Evolutionary conservation across 2,113 vertebrate genomes (phyloP).

Genomic region (Perca schrenkii): DNA sequence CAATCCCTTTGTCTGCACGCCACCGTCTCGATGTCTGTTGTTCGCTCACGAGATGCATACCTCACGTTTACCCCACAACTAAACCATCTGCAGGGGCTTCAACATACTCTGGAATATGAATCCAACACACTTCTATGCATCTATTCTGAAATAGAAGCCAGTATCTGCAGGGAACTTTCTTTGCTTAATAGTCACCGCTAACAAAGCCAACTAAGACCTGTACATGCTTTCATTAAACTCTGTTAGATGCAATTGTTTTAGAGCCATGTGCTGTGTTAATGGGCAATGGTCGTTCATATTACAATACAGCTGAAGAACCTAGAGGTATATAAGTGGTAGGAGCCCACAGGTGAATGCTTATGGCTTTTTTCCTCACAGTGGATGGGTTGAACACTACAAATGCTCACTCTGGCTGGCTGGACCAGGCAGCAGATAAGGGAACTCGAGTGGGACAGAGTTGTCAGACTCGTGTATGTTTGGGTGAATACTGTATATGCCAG

Average conservation of each 20-base stretch:
- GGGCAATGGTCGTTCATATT: background rate
- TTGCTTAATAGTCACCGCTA: slow-evolving; percentile 1
- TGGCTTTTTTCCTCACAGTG: background rate
- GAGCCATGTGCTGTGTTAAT: background rate
- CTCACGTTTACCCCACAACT: slow-evolving; percentile 13
- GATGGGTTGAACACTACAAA: slow-evolving; percentile 10
- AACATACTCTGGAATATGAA: background rate
- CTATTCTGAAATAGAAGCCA: background rate
- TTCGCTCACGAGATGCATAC: slow-evolving; percentile 51
- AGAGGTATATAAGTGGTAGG: slow-evolving; percentile 9
- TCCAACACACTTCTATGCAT: background rate
- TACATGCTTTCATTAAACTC: slow-evolving; percentile 45
- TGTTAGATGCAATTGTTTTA: slow-evolving; percentile 2
- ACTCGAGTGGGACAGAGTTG: slow-evolving; percentile 42
- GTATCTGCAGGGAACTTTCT: background rate
- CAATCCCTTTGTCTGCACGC: slow-evolving; percentile 77
- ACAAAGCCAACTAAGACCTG: slow-evolving; percentile 40
- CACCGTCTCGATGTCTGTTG: slow-evolving; percentile 69
- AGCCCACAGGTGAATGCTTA: background rate
- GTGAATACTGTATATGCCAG: slow-evolving; percentile 30
- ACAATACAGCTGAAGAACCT: background rate
- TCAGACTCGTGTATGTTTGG: slow-evolving; percentile 35
- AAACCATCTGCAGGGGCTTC: background rate
- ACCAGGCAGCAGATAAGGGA: slow-evolving; percentile 16
- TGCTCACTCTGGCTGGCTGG: slow-evolving; percentile 6